Base-by-base conservation (phyloP, 2,113 vertebrate species). In the Oryzias curvinotus region DNA sequence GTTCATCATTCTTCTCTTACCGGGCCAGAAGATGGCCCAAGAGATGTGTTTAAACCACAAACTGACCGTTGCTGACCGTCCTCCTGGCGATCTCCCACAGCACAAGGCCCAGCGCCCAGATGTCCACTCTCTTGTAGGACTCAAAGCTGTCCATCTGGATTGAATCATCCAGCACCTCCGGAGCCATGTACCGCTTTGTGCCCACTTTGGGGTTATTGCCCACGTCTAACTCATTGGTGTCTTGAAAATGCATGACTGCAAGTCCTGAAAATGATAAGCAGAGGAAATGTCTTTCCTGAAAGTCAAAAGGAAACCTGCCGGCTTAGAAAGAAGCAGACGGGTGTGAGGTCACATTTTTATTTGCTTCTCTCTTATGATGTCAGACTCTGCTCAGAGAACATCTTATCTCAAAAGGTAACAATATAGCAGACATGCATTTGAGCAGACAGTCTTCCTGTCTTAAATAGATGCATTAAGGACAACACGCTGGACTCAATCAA, bases 181-280 rank as follows among this genome's bases (percentile, higher is more conserved):
- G 97, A 1, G 97, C 97, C 97, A 99, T 99, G 91, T 99, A 99
- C 68, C 97, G 94, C 63, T 99, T 99, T 67, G 97, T 99, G 41
- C 97, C 97, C 69, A 98, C 97, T 0, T 98, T 96, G 3, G 97
- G 96, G 28, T 99, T 99, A 90, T 98, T 98, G 5, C 96, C 97
- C 78, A 99, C 95, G 0, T 99, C 97, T 53, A 99, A 42, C 85
- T 98, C 95, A 7, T 99, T 98, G 4, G 96, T 99, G 90, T 96
- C 95, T 78, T 98, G 97, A 65, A 96, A 99, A 89, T 99, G 97
- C 94, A 99, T 98, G 2, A 99, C 97, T 0, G 97, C 95, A n/a
- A 98, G 89, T 65, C 97, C 97, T 99, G 56, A 28, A 21, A 30
- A 21, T 47, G 62, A 80, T 71, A 78, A 6, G 68, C 14, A 77